Conservation (phyloP, 2,797 vertebrate species). For the Enteromius anoplus region DNA sequence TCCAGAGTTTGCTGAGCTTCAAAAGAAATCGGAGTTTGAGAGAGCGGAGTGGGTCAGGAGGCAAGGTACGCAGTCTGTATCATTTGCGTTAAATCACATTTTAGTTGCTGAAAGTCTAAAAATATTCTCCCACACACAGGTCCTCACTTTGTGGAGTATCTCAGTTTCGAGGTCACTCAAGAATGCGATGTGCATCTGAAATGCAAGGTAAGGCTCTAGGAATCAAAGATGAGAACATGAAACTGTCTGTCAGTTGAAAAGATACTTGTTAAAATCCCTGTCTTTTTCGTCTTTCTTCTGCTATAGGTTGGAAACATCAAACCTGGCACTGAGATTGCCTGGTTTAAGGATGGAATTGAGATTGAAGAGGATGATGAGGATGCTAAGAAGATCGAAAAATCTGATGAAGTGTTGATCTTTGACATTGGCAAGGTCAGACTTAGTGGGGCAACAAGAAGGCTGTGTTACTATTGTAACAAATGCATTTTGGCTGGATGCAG, state of each 20-base stretch:
- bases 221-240: background rate
- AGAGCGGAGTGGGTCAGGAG: slow-evolving; percentile 95
- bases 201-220: slow-evolving; percentile 85
- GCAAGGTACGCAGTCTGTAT: slow-evolving; percentile 82
- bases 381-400: slow-evolving; percentile 81
- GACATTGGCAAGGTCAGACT: slow-evolving; percentile 93
- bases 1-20: slow-evolving; percentile 91
- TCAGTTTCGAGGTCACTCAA: slow-evolving; percentile 89
- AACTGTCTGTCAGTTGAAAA: background rate
- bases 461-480: slow-evolving; percentile 34
- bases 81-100: background rate
- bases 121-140: slow-evolving; percentile 72
- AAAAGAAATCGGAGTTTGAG: slow-evolving; percentile 95
- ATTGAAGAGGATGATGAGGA: slow-evolving; percentile 92
- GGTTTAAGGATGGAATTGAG: slow-evolving; percentile 93
- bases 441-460: slow-evolving; percentile 47
- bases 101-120: slow-evolving; percentile 8
- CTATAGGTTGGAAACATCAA: slow-evolving; percentile 93
- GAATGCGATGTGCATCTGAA: slow-evolving; percentile 93
- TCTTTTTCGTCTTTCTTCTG: background rate
- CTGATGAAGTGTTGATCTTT: slow-evolving; percentile 86
- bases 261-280: slow-evolving; percentile 42
- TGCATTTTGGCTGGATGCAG: slow-evolving; percentile 22
- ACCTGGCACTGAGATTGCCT: slow-evolving; percentile 88
- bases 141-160: slow-evolving; percentile 96